Evolutionary conservation across 2,113 vertebrate species (phyloP).

Genomic region (Clinocottus analis): DNA sequence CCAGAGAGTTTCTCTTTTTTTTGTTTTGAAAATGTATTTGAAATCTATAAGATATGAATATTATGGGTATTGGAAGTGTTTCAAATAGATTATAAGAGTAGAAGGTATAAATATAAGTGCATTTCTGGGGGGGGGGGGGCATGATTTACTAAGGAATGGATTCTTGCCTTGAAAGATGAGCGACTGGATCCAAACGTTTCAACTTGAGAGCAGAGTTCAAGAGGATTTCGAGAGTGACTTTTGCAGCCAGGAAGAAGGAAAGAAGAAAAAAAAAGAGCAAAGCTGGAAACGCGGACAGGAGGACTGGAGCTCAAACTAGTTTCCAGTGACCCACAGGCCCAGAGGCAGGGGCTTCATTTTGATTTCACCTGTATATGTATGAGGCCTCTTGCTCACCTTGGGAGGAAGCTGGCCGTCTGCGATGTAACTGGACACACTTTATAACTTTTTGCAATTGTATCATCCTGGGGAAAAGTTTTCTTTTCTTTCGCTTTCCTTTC

Average conservation of each 20-base stretch:
- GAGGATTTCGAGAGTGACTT: constrained; percentile 35
- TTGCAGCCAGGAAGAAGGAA: constrained; percentile 28
- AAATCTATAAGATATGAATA: constrained; percentile 38
- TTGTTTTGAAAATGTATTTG: constrained; percentile 6
- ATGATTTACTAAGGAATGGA: constrained; percentile 39
- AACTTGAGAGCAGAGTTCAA: constrained; percentile 15
- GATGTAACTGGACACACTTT: constrained; percentile 40
- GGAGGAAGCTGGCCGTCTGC: constrained; percentile 31
- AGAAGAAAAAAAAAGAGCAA: constrained; percentile 3
- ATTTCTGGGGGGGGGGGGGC: constrained; percentile 43
- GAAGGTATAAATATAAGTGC: constrained; percentile 39
- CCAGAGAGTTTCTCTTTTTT: constrained; percentile 11
- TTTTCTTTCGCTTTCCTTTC: background rate
- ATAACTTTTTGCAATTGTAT: constrained; percentile 54
- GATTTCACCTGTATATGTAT: constrained; percentile 58
- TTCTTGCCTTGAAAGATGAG: constrained; percentile 43
- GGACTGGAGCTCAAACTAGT: constrained; percentile 35
- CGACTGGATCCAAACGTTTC: constrained; percentile 27
- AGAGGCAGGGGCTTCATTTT: constrained; percentile 37
- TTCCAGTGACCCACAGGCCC: constrained; percentile 39
- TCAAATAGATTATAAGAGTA: constrained; percentile 30
- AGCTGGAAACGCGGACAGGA: constrained; percentile 25
- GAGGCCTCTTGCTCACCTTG: constrained; percentile 40
- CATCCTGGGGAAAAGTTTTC: constrained; percentile 8
- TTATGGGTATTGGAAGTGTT: constrained; percentile 24